Percentiles rank a stretch among this genome's conserved stretches.
phyloP scores from a whole-genome alignment of 2,888 invertebrate species.

The Saturnia japonica region DNA sequence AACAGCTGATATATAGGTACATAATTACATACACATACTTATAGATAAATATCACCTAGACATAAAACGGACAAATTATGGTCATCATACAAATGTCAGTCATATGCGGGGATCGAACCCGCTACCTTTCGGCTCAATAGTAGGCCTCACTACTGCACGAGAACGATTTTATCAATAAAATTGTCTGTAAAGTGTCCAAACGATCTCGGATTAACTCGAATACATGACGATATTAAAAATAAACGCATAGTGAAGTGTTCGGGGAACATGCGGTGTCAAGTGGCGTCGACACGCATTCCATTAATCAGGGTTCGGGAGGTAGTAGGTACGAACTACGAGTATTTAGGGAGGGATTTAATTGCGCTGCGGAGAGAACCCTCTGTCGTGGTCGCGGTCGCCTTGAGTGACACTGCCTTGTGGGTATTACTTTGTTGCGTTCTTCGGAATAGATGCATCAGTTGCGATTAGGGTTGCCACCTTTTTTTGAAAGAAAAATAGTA shows the following conservation, averaged over 20 bases:
- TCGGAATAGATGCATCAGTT: background rate
- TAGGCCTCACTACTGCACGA: too few relatives aligned
- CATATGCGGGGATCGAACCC: too few relatives aligned
- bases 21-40: too few relatives aligned
- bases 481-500: too few relatives aligned
- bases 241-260: constrained; percentile 16
- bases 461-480: too few relatives aligned
- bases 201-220: background rate
- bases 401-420: background rate
- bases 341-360: constrained; percentile 14
- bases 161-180: background rate
- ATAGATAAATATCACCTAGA: too few relatives aligned
- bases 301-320: constrained; percentile 6
- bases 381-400: too few relatives aligned
- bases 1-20: too few relatives aligned
- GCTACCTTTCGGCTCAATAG: too few relatives aligned
- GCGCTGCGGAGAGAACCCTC: constrained; percentile 3
- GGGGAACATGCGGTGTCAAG: constrained; percentile 11
- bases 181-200: background rate
- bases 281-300: constrained; percentile 16
- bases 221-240: constrained; percentile 11
- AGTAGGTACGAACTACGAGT: too few relatives aligned
- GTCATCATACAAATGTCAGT: too few relatives aligned
- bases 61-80: too few relatives aligned
- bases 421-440: background rate